A percentile compares a stretch with the other conserved stretches of the same genome.
phyloP scores from a whole-genome alignment of 2,888 invertebrate genomes.

The Tetanocera ferruginea region DNA sequence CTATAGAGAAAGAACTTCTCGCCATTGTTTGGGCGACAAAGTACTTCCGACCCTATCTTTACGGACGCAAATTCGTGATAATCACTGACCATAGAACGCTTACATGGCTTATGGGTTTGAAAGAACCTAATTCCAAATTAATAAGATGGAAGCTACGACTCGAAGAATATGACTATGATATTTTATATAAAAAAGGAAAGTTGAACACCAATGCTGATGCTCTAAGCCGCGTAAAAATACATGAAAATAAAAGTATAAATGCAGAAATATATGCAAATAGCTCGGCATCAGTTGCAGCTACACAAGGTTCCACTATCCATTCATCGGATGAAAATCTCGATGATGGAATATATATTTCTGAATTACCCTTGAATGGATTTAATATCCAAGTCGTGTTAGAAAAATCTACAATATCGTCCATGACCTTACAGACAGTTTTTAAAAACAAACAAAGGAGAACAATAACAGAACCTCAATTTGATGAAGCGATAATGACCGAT shows the following conservation, averaged over 20 bases:
- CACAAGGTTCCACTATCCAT: neutral
- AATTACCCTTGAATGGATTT: neutral
- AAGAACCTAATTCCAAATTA: neutral
- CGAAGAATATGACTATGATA: neutral
- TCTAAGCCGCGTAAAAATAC: neutral
- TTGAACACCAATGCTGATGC: neutral
- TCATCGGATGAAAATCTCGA: neutral
- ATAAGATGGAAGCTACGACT: neutral
- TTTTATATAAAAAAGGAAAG: neutral
- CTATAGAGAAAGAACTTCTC: neutral
- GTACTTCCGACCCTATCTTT: conserved; percentile 50
- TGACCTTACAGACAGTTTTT: too few relatives aligned
- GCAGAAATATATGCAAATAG: too few relatives aligned
- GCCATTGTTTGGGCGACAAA: neutral
- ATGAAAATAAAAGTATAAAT: too few relatives aligned
- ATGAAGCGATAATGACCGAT: too few relatives aligned
- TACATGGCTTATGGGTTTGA: neutral
- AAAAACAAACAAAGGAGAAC: too few relatives aligned
- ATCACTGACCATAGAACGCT: neutral
- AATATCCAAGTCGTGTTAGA: neutral
- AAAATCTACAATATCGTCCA: too few relatives aligned
- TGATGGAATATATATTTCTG: neutral
- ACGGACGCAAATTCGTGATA: neutral
- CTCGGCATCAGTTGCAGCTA: neutral
- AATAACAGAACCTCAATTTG: too few relatives aligned